Percentiles rank a stretch among this genome's conserved stretches.
phyloP scores from a whole-genome alignment of 2,113 vertebrate species.

The Pongo abelii region DNA sequence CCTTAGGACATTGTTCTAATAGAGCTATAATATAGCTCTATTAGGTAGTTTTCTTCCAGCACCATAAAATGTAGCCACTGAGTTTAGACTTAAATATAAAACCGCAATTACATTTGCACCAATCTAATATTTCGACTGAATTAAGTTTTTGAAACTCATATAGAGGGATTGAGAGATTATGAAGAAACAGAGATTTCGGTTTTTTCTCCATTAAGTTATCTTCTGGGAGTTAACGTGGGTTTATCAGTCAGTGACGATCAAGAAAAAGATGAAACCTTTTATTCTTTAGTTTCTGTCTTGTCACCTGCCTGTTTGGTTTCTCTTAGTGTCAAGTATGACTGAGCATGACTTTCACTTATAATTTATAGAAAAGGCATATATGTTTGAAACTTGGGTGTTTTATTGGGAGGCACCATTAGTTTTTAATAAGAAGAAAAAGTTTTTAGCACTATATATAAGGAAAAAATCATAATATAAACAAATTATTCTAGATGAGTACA shows the following conservation, averaged over 20 bases:
- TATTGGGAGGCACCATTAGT: neutral
- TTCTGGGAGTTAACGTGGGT: neutral
- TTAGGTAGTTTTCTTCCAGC: neutral
- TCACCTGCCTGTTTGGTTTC: neutral
- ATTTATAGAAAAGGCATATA: neutral
- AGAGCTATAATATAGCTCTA: neutral
- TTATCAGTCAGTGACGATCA: conserved; percentile 33
- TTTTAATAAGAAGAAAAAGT: neutral
- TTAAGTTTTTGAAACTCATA: neutral
- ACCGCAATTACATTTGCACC: too few relatives aligned
- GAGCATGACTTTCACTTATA: neutral
- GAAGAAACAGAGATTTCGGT: neutral
- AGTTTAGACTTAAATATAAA: neutral
- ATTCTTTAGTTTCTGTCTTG: conserved; percentile 49
- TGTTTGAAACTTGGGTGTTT: neutral
- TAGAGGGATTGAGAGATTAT: neutral
- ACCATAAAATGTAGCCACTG: neutral
- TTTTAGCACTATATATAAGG: neutral
- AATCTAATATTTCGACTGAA: neutral
- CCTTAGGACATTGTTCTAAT: neutral
- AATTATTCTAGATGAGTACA: neutral
- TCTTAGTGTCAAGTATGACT: neutral
- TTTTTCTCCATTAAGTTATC: conserved; percentile 30
- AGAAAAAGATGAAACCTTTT: conserved; percentile 31
- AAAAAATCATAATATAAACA: neutral